Percentiles rank a stretch among this genome's conserved stretches.
These are phyloP conservation scores for Abrostola triplasia DNA, from an alignment of 2,888 invertebrate species.

Conservation along the genomic window DNA sequence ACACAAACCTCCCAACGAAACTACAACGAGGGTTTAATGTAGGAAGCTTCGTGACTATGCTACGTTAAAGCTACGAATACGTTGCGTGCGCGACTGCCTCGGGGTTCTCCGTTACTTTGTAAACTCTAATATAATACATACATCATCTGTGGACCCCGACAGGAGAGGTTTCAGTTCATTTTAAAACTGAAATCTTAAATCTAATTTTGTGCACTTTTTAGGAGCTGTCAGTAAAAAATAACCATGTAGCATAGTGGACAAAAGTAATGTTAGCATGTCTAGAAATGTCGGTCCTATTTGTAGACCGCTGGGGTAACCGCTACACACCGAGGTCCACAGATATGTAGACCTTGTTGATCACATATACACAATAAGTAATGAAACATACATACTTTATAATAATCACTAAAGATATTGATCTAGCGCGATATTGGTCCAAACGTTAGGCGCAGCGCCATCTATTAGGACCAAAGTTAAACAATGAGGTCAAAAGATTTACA, in stretches of 20 bases:
- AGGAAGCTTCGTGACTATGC: slow-evolving; percentile 41
- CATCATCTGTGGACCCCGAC: background rate
- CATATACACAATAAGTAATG: slow-evolving; percentile 17
- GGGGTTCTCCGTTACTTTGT: slow-evolving; percentile 53
- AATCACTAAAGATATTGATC: background rate
- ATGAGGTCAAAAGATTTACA: slow-evolving; percentile 14
- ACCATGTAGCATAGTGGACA: too few relatives aligned
- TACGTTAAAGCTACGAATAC: slow-evolving; percentile 56
- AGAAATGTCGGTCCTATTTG: too few relatives aligned
- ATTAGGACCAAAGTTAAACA: slow-evolving; percentile 17
- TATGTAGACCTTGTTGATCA: slow-evolving; percentile 7
- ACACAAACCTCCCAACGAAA: slow-evolving; percentile 7
- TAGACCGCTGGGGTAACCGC: too few relatives aligned
- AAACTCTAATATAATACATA: slow-evolving; percentile 22
- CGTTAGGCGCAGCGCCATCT: slow-evolving; percentile 37
- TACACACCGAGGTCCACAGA: too few relatives aligned
- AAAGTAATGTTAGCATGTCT: too few relatives aligned
- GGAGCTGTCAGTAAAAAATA: too few relatives aligned
- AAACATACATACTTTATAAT: slow-evolving; percentile 6
- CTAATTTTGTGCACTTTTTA: too few relatives aligned
- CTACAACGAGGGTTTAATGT: slow-evolving; percentile 1
- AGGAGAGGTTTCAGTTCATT: too few relatives aligned
- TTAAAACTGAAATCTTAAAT: too few relatives aligned
- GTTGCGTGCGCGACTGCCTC: slow-evolving; percentile 29
- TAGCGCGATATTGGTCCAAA: background rate